Percentiles rank a stretch among this genome's conserved stretches.
Conservation (phyloP, 1,140 invertebrate genomes). For the Aphidius ervi region DNA sequence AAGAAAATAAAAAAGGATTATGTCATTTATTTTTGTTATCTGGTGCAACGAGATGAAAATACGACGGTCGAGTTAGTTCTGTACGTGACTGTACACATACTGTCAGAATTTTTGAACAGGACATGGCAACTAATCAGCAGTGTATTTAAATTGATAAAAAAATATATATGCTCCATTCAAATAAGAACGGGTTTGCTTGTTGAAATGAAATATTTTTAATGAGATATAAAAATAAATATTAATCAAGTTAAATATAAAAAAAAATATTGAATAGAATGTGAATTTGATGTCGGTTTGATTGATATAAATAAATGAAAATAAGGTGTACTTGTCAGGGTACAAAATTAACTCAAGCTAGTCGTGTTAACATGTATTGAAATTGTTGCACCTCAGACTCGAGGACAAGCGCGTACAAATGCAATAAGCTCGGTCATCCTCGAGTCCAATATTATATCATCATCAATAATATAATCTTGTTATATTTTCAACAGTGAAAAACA, state of each 20-base stretch:
- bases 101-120: constrained; percentile 1
- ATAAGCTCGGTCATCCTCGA: constrained; percentile 45
- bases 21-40: constrained; percentile 2
- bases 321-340: constrained; percentile 40
- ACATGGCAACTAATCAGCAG: constrained; percentile 30
- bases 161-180: too few species aligned
- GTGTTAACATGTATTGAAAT: constrained; percentile 38
- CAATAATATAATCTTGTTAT: not conserved
- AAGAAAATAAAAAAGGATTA: not conserved
- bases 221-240: too few species aligned
- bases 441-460: constrained; percentile 46
- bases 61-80: constrained; percentile 48
- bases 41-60: constrained; percentile 44
- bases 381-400: constrained; percentile 51
- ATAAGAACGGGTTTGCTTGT: too few species aligned
- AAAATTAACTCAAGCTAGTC: constrained; percentile 49
- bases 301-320: not conserved
- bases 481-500: too few species aligned
- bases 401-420: constrained; percentile 41
- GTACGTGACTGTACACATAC: constrained; percentile 40
- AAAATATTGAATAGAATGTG: constrained; percentile 7
- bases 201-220: too few species aligned
- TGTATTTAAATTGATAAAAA: not conserved
- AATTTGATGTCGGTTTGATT: not conserved
- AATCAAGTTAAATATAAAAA: too few species aligned